Percentiles rank a stretch among this genome's conserved stretches.
phyloP scores from a whole-genome alignment of 2,113 vertebrate species.

The Bos indicus region DNA sequence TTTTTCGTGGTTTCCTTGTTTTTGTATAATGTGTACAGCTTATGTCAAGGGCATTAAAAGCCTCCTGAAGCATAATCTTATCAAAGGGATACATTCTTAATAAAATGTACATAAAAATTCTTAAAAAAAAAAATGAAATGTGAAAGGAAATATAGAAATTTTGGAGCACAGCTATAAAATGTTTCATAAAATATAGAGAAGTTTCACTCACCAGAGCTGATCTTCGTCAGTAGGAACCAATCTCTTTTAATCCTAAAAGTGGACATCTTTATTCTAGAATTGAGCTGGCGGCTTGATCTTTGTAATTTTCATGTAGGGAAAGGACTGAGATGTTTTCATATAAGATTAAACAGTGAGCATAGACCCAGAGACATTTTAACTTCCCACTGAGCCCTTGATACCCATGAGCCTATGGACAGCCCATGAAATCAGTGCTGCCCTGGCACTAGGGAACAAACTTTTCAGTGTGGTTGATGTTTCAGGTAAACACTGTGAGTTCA shows the following conservation, averaged over 20 bases:
- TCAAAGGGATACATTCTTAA: constrained; percentile 98
- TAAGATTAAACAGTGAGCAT: not conserved
- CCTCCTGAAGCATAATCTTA: constrained; percentile 93
- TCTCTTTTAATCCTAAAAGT: not conserved
- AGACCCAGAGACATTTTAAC: not conserved
- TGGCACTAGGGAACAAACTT: constrained; percentile 8
- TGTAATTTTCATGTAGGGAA: not conserved
- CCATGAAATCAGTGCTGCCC: not conserved
- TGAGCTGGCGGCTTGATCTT: not conserved
- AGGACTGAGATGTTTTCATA: not conserved
- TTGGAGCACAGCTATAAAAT: not conserved
- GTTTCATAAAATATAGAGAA: not conserved
- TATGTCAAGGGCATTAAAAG: constrained; percentile 92
- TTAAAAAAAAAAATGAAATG: not conserved
- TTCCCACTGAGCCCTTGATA: not conserved
- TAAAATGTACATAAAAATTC: constrained; percentile 88
- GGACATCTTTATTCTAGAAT: not conserved
- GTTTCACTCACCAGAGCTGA: constrained; percentile 28
- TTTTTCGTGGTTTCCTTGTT: constrained; percentile 76
- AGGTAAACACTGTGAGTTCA: not conserved
- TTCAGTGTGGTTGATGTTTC: not conserved
- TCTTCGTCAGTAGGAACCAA: not conserved
- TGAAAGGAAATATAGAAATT: not conserved
- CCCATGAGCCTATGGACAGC: not conserved
- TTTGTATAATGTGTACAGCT: constrained; percentile 97